These are phyloP conservation scores for Sciaenops ocellatus DNA, from an alignment of 2,797 vertebrate species.

Conservation along the genomic window DNA sequence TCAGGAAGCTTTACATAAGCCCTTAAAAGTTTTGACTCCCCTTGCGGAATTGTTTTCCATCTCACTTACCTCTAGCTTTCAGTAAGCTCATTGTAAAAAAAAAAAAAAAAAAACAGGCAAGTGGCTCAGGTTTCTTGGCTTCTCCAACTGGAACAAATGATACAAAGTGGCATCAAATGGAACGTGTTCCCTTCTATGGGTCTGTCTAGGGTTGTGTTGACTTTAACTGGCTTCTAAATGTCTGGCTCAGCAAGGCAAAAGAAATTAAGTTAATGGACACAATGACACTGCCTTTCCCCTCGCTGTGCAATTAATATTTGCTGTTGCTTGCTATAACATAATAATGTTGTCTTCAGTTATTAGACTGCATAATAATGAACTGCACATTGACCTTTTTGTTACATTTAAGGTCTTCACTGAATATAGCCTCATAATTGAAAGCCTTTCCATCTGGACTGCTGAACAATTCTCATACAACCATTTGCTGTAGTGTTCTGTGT, in stretches of 20 bases:
- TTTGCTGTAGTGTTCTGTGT: conserved; percentile 4
- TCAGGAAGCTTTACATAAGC: conserved; percentile 62
- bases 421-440: conserved; percentile 1
- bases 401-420: not conserved
- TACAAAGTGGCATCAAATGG: conserved; percentile 57
- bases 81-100: conserved; percentile 43
- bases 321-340: conserved; percentile 6
- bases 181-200: conserved; percentile 43
- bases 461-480: not conserved
- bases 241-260: conserved; percentile 27
- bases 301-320: conserved; percentile 16
- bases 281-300: conserved; percentile 19
- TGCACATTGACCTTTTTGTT: conserved; percentile 14
- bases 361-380: conserved; percentile 14
- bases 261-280: conserved; percentile 47
- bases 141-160: conserved; percentile 73
- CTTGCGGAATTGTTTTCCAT: conserved; percentile 64
- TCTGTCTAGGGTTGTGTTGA: conserved; percentile 34
- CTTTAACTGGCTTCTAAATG: conserved; percentile 50
- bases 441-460: conserved; percentile 7
- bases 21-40: conserved; percentile 58
- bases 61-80: conserved; percentile 44
- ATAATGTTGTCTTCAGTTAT: not conserved
- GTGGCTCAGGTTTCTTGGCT: conserved; percentile 61
- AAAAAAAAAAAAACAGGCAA: not conserved